Evolutionary conservation across 2,888 invertebrate species (phyloP).

Genomic region (Chymomyza caudatula): DNA sequence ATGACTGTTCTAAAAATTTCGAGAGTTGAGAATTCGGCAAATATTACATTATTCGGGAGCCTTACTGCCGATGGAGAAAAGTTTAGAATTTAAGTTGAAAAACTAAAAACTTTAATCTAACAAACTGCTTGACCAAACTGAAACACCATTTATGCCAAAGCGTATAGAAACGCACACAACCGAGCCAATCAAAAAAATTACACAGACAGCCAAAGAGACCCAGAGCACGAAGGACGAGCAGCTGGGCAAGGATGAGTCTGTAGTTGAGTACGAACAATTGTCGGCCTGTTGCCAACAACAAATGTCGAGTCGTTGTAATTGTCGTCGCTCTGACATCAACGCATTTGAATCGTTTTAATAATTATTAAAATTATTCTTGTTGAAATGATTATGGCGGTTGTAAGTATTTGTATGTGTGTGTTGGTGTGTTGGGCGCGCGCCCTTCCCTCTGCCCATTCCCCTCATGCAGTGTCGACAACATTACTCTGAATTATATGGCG

Average conservation of each 20-base stretch:
- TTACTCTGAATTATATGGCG: slow-evolving; percentile 57
- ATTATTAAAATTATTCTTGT: slow-evolving; percentile 75
- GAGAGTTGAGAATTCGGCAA: no score
- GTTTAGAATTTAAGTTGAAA: no score
- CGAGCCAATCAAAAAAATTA: slow-evolving; percentile 53
- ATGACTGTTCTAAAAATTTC: no score
- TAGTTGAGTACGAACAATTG: slow-evolving; percentile 32
- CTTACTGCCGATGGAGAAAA: no score
- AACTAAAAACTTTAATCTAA: no score
- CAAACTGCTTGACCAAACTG: neutral
- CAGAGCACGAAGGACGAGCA: slow-evolving; percentile 28
- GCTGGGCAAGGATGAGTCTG: slow-evolving; percentile 2
- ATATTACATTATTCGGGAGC: no score
- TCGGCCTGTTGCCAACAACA: slow-evolving; percentile 51
- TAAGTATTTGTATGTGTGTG: slow-evolving; percentile 50
- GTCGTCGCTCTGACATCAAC: slow-evolving; percentile 51
- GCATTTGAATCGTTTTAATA: slow-evolving; percentile 71
- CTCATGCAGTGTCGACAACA: slow-evolving; percentile 21
- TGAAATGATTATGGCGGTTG: slow-evolving; percentile 71
- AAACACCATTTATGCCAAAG: neutral
- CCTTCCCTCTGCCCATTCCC: slow-evolving; percentile 9
- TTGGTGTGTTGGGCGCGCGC: slow-evolving; percentile 6
- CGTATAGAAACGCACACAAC: slow-evolving; percentile 8
- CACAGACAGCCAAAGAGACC: slow-evolving; percentile 24
- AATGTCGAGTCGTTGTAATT: slow-evolving; percentile 53